These are phyloP conservation scores for Cirrhinus mrigala DNA, from an alignment of 2,797 vertebrate genomes.

Conservation along the genomic window DNA sequence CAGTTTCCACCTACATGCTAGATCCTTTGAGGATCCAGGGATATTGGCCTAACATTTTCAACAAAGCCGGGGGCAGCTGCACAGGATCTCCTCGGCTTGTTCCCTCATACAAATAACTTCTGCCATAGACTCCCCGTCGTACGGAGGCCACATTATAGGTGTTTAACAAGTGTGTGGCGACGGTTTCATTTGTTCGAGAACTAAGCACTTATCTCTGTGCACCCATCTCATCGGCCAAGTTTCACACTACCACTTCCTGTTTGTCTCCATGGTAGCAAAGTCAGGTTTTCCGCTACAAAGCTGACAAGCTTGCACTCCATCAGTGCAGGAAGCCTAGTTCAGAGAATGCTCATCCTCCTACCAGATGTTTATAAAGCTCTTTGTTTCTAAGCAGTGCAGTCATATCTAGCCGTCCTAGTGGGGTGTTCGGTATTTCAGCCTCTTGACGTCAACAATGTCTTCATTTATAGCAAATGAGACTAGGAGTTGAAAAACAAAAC, in stretches of 20 bases:
- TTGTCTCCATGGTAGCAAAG: conserved; percentile 77
- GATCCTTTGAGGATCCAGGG: conserved; percentile 12
- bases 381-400: conserved; percentile 30
- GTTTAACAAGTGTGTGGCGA: conserved; percentile 24
- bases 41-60: conserved; percentile 16
- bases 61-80: conserved; percentile 26
- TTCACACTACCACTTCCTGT: conserved; percentile 82
- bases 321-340: conserved; percentile 61
- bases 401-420: conserved; percentile 31
- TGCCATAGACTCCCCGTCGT: neutral
- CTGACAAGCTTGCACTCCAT: conserved; percentile 48
- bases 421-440: conserved; percentile 36
- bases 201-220: conserved; percentile 64
- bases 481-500: neutral
- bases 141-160: conserved; percentile 9
- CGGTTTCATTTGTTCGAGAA: conserved; percentile 51
- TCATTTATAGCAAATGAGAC: conserved; percentile 9
- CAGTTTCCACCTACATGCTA: conserved; percentile 32
- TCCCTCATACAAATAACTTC: conserved; percentile 14
- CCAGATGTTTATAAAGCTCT: conserved; percentile 30
- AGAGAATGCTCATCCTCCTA: conserved; percentile 65
- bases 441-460: conserved; percentile 24
- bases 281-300: conserved; percentile 59
- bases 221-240: conserved; percentile 68
- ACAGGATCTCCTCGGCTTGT: neutral